Evolutionary conservation across 2,888 invertebrate genomes (phyloP).

Genomic region (Cryptus armator): DNA sequence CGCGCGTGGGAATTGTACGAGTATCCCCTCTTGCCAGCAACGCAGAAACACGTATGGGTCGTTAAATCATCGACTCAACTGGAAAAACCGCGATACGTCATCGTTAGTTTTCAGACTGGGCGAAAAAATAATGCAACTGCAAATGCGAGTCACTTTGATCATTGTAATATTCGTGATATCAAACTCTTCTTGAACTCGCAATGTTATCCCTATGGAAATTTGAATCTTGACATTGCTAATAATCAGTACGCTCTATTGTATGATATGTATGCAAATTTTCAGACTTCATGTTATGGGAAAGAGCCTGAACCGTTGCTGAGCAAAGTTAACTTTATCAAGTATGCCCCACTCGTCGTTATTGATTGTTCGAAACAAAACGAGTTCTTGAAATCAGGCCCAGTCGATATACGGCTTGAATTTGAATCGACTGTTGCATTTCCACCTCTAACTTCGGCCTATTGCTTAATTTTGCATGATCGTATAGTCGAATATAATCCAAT

Average conservation of each 20-base stretch:
- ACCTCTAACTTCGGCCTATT: background rate
- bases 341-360: too few species aligned
- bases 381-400: background rate
- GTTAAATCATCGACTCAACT: conserved; percentile 37
- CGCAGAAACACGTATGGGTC: conserved; percentile 26
- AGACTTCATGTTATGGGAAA: background rate
- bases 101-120: conserved; percentile 10
- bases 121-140: background rate
- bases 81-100: conserved; percentile 29
- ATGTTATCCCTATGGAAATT: background rate
- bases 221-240: conserved; percentile 11
- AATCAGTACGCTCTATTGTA: conserved; percentile 7
- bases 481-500: background rate
- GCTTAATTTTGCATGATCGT: background rate
- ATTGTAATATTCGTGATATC: conserved; percentile 7
- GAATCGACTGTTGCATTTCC: background rate
- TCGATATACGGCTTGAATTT: background rate
- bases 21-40: conserved; percentile 78
- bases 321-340: too few species aligned
- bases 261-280: conserved; percentile 1
- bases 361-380: background rate
- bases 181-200: conserved; percentile 32
- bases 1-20: conserved; percentile 81
- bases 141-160: conserved; percentile 30
- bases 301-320: background rate